These are phyloP conservation scores for Chaetodon auriga DNA, from an alignment of 2,113 vertebrate species.

Conservation along the genomic window DNA sequence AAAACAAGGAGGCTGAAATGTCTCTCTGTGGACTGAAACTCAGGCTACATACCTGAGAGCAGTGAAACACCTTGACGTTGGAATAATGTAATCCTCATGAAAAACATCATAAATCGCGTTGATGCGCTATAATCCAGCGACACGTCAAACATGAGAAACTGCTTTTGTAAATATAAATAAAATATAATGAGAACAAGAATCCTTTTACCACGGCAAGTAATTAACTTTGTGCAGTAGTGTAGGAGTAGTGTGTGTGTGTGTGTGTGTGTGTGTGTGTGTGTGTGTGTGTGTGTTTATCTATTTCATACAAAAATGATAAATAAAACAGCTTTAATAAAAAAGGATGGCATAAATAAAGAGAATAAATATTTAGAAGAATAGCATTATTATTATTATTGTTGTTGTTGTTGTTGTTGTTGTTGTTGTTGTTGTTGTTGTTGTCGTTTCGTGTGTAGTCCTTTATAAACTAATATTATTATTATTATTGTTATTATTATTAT, in stretches of 20 bases:
- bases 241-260: background rate
- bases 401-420: no score
- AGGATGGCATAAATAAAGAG: no score
- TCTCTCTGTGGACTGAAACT: constrained; percentile 40
- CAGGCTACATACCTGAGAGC: constrained; percentile 9
- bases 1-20: constrained; percentile 58
- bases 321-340: no score
- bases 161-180: no score
- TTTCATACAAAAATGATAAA: background rate
- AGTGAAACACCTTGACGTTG: constrained; percentile 49
- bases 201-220: background rate
- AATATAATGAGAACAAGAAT: background rate
- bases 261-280: no score
- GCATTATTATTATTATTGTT: no score
- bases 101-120: background rate
- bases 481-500: no score
- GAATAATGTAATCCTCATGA: constrained; percentile 8
- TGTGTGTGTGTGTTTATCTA: background rate
- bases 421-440: no score
- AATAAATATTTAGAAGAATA: no score
- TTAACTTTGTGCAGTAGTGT: background rate
- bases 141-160: background rate
- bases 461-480: no score
- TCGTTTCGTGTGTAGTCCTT: no score
- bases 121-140: background rate